These are phyloP conservation scores for Psix sp. DNA, from an alignment of 1,140 invertebrate genomes.

Conservation along the genomic window DNA sequence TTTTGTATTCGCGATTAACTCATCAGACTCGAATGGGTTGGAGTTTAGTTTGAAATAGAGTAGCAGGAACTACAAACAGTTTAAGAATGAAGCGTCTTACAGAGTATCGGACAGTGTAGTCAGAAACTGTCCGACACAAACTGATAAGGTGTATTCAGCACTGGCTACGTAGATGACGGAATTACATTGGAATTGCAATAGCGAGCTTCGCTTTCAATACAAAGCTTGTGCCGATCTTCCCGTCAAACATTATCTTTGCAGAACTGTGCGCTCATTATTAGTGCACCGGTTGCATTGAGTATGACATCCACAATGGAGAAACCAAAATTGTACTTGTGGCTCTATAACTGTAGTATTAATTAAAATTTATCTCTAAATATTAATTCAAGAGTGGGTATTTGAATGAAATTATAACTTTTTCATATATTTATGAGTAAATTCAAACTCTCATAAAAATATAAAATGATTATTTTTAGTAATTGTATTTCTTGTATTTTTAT, in stretches of 20 bases:
- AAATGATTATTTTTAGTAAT: no score
- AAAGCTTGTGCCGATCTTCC: slow-evolving; percentile 33
- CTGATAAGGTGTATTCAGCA: slow-evolving; percentile 41
- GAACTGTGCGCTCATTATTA: slow-evolving; percentile 43
- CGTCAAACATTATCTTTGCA: slow-evolving; percentile 48
- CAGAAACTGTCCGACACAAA: slow-evolving; percentile 29
- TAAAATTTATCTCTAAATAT: no score
- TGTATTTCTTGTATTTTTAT: no score
- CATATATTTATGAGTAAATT: no score
- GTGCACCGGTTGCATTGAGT: slow-evolving; percentile 43
- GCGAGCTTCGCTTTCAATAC: slow-evolving; percentile 34
- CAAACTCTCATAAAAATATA: no score
- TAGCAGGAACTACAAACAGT: slow-evolving; percentile 1
- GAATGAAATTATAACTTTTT: no score
- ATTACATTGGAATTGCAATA: slow-evolving; percentile 32
- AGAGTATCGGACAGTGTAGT: slow-evolving; percentile 12
- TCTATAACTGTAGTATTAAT: slow-evolving; percentile 24
- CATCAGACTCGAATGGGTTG: no score
- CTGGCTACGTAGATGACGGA: slow-evolving; percentile 21
- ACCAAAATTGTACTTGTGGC: slow-evolving; percentile 25
- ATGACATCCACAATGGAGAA: slow-evolving; percentile 26
- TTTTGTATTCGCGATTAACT: no score
- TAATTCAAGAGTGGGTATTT: no score
- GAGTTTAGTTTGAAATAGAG: slow-evolving; percentile 6
- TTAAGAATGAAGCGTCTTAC: slow-evolving; percentile 20